Base-by-base conservation (phyloP, 2,888 invertebrate species). In the Xestia xanthographa region DNA sequence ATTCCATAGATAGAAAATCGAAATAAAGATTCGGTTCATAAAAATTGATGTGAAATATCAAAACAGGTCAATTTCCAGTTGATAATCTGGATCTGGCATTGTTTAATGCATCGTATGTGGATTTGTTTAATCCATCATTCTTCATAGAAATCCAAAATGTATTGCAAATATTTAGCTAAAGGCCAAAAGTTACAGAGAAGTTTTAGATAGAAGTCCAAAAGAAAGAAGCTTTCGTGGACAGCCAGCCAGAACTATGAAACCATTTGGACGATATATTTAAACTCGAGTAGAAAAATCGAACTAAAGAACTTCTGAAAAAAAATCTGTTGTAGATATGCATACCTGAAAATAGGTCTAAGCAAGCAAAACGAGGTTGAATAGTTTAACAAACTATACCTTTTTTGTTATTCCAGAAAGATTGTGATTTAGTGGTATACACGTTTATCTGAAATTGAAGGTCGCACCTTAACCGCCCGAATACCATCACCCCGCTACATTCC, bases 381-480 rank as follows among this genome's bases (percentile, higher is more conserved):
- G 53, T 26, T 56, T n/a, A n/a, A 56, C 53, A 56, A 14, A 56
- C n/a, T 26, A 26, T 0, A 1, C 34, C 34, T 34, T 56, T 0
- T 26, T 26, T 56, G 26, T 56, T 56, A 14, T 26, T 56, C 56
- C 5, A 26, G 14, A 56, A 26, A 26, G n/a, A 53, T 26, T n/a
- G n/a, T n/a, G n/a, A n/a, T n/a, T n/a, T n/a, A n/a, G n/a, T n/a
- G n/a, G n/a, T n/a, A n/a, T 53, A 12, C 14, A 6, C 29, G 34
- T 9, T 60, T 34, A 20, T 6, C 29, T 63, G 3, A 67, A 72
- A 14, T 67, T 17, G 66, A 77, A 70, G 66, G 66, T 67, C 66
- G 87, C 88, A 91, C 88, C 60, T 22, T 80, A 80, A 83, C 34
- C 38, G 29, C 34, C 56, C 80, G 90, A 70, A 84, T 77, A 72